phyloP scores from a whole-genome alignment of 2,888 invertebrate species.

The Agapostemon virescens region DNA sequence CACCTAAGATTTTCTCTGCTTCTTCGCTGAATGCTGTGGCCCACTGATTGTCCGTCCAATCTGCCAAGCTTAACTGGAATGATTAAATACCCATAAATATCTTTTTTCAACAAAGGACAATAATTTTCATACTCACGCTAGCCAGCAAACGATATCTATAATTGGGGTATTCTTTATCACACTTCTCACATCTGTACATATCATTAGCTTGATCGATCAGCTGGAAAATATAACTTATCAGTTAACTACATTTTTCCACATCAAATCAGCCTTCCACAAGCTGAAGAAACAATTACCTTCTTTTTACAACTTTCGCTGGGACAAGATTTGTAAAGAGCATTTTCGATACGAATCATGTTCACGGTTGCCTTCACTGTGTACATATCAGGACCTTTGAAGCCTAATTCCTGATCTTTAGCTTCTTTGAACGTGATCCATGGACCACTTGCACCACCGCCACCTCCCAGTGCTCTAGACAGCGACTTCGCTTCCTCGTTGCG shows the following conservation, averaged over 20 bases:
- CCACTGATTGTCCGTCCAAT: conserved; percentile 94
- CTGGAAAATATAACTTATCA: conserved; percentile 62
- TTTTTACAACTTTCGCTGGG: conserved; percentile 95
- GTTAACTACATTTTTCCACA: not conserved
- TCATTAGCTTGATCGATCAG: conserved; percentile 93
- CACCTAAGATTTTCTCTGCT: conserved; percentile 89
- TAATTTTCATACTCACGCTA: conserved; percentile 82
- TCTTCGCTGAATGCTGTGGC: conserved; percentile 93
- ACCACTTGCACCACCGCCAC: conserved; percentile 82
- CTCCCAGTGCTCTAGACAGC: conserved; percentile 80
- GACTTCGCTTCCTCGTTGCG: conserved; percentile 84
- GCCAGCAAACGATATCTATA: conserved; percentile 91
- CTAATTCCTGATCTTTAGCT: conserved; percentile 86
- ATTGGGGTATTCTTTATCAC: conserved; percentile 90
- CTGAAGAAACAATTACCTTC: conserved; percentile 82
- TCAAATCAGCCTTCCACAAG: too few species aligned
- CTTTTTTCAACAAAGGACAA: not conserved
- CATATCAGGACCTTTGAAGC: conserved; percentile 90
- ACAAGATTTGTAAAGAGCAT: conserved; percentile 95
- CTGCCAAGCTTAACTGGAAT: conserved; percentile 89
- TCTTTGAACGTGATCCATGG: conserved; percentile 89
- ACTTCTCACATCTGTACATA: conserved; percentile 96
- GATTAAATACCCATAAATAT: conserved; percentile 17
- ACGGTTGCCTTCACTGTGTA: conserved; percentile 90
- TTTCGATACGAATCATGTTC: conserved; percentile 89